These are phyloP conservation scores for Chelonus insularis DNA, from an alignment of 1,140 invertebrate species.

Conservation along the genomic window DNA sequence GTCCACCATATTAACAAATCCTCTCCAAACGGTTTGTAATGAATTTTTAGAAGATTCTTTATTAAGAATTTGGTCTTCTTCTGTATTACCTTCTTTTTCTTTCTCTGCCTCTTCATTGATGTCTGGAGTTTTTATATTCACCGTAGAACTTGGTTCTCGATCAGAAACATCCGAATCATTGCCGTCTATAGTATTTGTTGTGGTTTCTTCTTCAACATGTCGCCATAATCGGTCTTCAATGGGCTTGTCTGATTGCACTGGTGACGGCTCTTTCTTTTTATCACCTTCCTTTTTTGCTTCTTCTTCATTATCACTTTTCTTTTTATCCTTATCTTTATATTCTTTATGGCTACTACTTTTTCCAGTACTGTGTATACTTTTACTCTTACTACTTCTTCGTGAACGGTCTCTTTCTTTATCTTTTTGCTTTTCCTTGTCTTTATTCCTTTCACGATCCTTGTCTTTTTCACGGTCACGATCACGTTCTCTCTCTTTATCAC, in stretches of 20 bases:
- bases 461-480: slow-evolving; percentile 48
- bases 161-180: slow-evolving; percentile 59
- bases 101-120: slow-evolving; percentile 55
- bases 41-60: slow-evolving; percentile 35
- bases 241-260: slow-evolving; percentile 36
- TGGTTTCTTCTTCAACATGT: slow-evolving; percentile 55
- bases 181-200: slow-evolving; percentile 54
- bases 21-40: slow-evolving; percentile 75
- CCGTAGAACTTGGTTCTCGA: slow-evolving; percentile 64
- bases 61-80: slow-evolving; percentile 26
- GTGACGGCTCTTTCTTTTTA: slow-evolving; percentile 38
- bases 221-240: slow-evolving; percentile 56
- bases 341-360: slow-evolving; percentile 21
- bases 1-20: slow-evolving; percentile 87
- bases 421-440: slow-evolving; percentile 32
- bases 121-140: slow-evolving; percentile 63
- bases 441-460: slow-evolving; percentile 44
- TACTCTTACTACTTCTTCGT: slow-evolving; percentile 29
- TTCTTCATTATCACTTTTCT: slow-evolving; percentile 4
- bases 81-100: slow-evolving; percentile 41
- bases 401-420: slow-evolving; percentile 25
- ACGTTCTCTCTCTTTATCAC: slow-evolving; percentile 45
- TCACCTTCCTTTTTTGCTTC: slow-evolving; percentile 24
- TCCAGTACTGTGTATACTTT: slow-evolving; percentile 17
- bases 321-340: slow-evolving; percentile 22